Evolutionary conservation across 2,113 vertebrate species (phyloP), one percentile per base, ranked within the genome.

Genomic region (Melospiza melodia): DNA sequence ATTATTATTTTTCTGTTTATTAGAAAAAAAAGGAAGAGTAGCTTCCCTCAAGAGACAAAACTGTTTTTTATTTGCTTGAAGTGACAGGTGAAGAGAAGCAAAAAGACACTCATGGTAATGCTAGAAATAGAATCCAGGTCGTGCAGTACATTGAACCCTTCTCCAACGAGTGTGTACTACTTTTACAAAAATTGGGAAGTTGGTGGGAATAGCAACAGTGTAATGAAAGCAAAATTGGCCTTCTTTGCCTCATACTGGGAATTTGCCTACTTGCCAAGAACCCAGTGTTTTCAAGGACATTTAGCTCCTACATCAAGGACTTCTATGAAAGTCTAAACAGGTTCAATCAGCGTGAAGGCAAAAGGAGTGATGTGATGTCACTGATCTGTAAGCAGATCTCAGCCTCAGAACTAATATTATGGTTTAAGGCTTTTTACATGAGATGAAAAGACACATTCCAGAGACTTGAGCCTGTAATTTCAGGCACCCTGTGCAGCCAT

Each of bases 201-300:
- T 95, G 85, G 94, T 96, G 90, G 96, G 94, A 96, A 94, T 89
- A 95, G 91, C 94, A 96, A 94, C 93, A 93, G 90, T 84, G 90
- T 96, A 95, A 96, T 94, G 85, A 95, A 90, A 88, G 91, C 83
- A 96, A 90, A 96, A 95, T 95, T 95, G 84, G 63, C 90, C 79
- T 30, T 35, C 96, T 96, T 92, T 86, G 82, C 93, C 91, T 95
- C 96, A 92, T 94, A 95, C 91, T 93, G 93, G 95, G 95, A 95
- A 96, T 96, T 96, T 93, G 94, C 95, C 96, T 97, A 95, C 84
- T 97, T 97, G 96, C 94, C 96, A 97, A 94, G 94, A 95, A 80
- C 85, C 90, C 55, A 41, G 72, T 58, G 94, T 95, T 96, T 97
- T 93, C 93, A 97, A 97, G 95, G 94, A 91, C 95, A 12, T 93